These are phyloP conservation scores for Otis tarda DNA, from an alignment of 2,113 vertebrate genomes.

Conservation along the genomic window DNA sequence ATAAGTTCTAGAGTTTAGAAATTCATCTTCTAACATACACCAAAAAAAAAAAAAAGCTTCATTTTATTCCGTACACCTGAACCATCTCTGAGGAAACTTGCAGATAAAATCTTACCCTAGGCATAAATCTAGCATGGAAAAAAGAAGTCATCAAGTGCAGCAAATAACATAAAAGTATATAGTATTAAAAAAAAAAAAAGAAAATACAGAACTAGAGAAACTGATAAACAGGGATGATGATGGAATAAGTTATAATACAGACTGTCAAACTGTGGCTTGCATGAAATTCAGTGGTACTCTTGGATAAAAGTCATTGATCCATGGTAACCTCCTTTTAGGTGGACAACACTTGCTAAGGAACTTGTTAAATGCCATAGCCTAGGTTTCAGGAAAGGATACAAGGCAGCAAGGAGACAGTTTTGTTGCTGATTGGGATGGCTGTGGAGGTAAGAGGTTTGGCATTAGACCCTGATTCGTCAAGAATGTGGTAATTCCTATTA, in stretches of 20 bases:
- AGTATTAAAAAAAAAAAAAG: background rate
- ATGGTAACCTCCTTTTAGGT: background rate
- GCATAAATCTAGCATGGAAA: background rate
- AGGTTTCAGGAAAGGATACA: background rate
- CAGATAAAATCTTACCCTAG: background rate
- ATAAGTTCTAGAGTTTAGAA: background rate
- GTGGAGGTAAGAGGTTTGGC: background rate
- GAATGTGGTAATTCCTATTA: background rate
- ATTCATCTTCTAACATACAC: background rate
- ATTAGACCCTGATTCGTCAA: background rate
- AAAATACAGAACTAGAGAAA: background rate
- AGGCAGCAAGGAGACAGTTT: background rate
- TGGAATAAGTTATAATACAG: background rate
- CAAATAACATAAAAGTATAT: background rate
- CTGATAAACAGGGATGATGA: background rate
- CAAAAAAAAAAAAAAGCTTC: background rate
- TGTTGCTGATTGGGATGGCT: background rate
- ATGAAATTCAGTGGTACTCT: background rate
- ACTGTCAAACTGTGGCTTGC: background rate
- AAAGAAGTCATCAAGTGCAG: background rate
- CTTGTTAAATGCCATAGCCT: background rate
- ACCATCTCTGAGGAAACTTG: background rate
- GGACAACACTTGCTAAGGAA: background rate
- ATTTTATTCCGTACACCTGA: background rate
- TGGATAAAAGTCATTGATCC: background rate